phyloP scores from a whole-genome alignment of 2,113 vertebrate species.

The Gadus chalcogrammus region DNA sequence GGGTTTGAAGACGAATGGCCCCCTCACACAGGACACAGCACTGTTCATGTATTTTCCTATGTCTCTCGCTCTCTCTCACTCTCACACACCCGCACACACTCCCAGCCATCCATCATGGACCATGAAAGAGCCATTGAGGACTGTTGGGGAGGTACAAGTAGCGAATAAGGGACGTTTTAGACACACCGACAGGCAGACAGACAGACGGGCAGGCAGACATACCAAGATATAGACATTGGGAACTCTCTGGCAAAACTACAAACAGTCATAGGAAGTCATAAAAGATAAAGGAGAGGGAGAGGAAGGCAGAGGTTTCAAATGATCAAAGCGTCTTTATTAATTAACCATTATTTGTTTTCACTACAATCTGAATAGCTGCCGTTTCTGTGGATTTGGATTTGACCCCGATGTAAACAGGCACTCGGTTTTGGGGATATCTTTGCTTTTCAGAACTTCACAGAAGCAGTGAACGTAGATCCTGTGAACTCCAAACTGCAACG shows the following conservation, averaged over 20 bases:
- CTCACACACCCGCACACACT: background rate
- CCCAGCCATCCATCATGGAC: background rate
- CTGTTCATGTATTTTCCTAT: background rate
- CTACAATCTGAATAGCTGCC: background rate
- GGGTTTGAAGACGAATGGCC: background rate
- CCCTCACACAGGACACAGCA: background rate
- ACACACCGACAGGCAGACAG: background rate
- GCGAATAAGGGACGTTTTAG: background rate
- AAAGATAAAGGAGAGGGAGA: background rate
- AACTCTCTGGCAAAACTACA: background rate
- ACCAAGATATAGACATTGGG: background rate
- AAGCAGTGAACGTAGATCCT: background rate
- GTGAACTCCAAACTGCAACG: background rate
- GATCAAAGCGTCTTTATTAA: background rate
- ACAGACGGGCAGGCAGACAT: background rate
- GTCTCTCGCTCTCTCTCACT: background rate
- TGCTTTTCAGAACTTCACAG: background rate
- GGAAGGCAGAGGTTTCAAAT: background rate
- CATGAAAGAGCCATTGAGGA: conserved; percentile 1
- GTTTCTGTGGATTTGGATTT: background rate
- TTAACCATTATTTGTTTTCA: background rate
- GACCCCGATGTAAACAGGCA: background rate
- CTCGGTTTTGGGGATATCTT: background rate
- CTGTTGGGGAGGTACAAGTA: background rate
- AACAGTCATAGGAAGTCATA: background rate